phyloP scores from a whole-genome alignment of 2,888 invertebrate species.

The Teleogryllus oceanicus region DNA sequence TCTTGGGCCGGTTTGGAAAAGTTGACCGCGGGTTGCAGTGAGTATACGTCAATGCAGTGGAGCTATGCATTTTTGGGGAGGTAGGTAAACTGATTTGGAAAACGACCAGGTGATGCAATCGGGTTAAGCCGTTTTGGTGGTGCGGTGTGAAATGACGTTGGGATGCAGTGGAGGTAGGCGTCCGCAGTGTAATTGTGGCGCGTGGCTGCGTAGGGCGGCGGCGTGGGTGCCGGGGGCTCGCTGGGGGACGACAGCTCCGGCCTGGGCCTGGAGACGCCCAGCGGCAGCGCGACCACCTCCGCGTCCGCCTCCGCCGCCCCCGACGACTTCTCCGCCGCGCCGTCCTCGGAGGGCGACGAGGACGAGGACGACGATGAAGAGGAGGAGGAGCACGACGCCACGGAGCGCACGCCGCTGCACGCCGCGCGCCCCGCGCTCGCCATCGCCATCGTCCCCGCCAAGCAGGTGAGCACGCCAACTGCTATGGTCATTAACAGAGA shows the following conservation, averaged over 20 bases:
- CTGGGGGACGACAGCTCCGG: conserved; percentile 46
- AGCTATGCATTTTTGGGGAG: too few species aligned
- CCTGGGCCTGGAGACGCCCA: conserved; percentile 51
- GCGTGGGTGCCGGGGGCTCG: conserved; percentile 4
- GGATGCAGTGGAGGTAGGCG: too few species aligned
- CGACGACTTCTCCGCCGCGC: not conserved
- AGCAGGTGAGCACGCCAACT: conserved; percentile 38
- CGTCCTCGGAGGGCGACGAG: conserved; percentile 44
- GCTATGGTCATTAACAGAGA: too few species aligned
- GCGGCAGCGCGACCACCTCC: conserved; percentile 36
- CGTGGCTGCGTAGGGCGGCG: not conserved
- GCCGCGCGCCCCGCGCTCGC: conserved; percentile 38
- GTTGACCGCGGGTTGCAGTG: too few species aligned
- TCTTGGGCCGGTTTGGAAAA: too few species aligned
- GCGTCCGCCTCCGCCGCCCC: conserved; percentile 42
- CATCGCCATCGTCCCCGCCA: conserved; percentile 40
- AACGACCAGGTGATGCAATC: too few species aligned
- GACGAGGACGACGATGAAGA: conserved; percentile 41
- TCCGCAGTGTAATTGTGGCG: not conserved
- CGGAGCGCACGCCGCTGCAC: conserved; percentile 38
- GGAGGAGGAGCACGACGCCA: conserved; percentile 36
- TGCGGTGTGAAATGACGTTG: too few species aligned
- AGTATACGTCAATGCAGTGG: too few species aligned
- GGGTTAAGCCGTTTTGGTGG: too few species aligned
- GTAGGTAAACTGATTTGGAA: too few species aligned